phyloP scores from a whole-genome alignment of 2,113 vertebrate genomes.

The Cololabis saira region DNA sequence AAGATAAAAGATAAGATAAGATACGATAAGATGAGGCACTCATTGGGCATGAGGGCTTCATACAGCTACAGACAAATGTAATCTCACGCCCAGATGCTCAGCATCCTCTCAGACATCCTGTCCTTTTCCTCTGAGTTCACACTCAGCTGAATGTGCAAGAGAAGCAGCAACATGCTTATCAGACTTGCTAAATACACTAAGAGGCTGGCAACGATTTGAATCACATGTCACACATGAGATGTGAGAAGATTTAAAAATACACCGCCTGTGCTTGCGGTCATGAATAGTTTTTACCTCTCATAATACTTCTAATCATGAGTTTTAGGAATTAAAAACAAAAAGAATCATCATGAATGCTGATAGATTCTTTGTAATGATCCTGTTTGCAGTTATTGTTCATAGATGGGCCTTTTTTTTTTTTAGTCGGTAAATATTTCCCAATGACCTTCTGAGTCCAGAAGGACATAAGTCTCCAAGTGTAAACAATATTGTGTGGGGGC shows the following conservation, averaged over 20 bases:
- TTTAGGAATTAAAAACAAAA: conserved; percentile 24
- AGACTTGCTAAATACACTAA: conserved; percentile 48
- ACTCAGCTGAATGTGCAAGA: conserved; percentile 49
- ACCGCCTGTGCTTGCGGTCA: conserved; percentile 8
- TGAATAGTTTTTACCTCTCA: conserved; percentile 16
- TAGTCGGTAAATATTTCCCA: conserved; percentile 23
- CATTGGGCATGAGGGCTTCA: no score
- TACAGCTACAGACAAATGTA: conserved; percentile 3
- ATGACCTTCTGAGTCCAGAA: conserved; percentile 8
- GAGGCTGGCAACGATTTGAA: conserved; percentile 44
- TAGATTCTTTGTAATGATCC: conserved; percentile 14
- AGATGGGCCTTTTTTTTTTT: not conserved
- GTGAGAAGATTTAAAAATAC: conserved; percentile 24
- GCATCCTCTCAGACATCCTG: conserved; percentile 62
- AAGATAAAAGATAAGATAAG: no score
- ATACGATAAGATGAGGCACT: no score
- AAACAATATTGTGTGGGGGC: conserved; percentile 6
- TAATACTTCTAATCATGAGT: conserved; percentile 18
- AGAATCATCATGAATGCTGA: conserved; percentile 3
- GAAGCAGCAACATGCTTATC: conserved; percentile 33
- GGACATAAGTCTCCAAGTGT: conserved; percentile 7
- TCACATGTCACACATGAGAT: conserved; percentile 36
- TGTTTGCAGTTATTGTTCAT: conserved; percentile 7
- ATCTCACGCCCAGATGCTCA: conserved; percentile 35
- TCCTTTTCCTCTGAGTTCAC: conserved; percentile 55